Evolutionary conservation across 2,888 invertebrate species (phyloP).

Genomic region (Xestia sexstrigata): DNA sequence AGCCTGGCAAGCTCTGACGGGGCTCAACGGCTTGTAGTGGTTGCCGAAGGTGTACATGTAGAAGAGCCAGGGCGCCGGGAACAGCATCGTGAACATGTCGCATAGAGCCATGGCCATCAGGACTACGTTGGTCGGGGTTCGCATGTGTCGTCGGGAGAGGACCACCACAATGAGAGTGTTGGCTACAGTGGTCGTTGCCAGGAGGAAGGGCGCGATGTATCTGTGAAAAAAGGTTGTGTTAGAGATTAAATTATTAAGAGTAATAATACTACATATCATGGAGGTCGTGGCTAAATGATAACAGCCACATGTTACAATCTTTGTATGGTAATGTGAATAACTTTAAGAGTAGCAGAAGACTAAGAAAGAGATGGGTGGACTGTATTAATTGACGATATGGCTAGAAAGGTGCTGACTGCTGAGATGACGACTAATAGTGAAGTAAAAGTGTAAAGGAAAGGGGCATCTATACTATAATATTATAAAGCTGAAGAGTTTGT

Average conservation of each 20-base stretch:
- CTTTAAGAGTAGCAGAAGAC: too few species aligned
- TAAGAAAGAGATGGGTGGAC: too few species aligned
- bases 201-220: slow-evolving; percentile 95
- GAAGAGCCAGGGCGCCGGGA: slow-evolving; percentile 97
- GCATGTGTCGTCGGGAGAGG: slow-evolving; percentile 97
- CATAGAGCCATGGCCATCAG: slow-evolving; percentile 98
- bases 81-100: slow-evolving; percentile 97
- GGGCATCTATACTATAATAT: too few species aligned
- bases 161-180: slow-evolving; percentile 98
- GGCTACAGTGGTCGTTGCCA: slow-evolving; percentile 96
- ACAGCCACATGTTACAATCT: too few species aligned
- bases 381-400: too few species aligned
- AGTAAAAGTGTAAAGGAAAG: too few species aligned
- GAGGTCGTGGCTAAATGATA: neutral
- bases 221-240: slow-evolving; percentile 67
- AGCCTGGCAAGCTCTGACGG: slow-evolving; percentile 94
- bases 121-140: slow-evolving; percentile 97
- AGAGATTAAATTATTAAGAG: neutral
- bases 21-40: slow-evolving; percentile 95
- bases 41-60: slow-evolving; percentile 98
- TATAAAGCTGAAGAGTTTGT: too few species aligned
- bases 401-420: too few species aligned
- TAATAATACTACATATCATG: too few species aligned
- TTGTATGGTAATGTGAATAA: too few species aligned
- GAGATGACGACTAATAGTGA: too few species aligned